phyloP scores from a whole-genome alignment of 1,140 invertebrate genomes.

The Calosoma granatense region DNA sequence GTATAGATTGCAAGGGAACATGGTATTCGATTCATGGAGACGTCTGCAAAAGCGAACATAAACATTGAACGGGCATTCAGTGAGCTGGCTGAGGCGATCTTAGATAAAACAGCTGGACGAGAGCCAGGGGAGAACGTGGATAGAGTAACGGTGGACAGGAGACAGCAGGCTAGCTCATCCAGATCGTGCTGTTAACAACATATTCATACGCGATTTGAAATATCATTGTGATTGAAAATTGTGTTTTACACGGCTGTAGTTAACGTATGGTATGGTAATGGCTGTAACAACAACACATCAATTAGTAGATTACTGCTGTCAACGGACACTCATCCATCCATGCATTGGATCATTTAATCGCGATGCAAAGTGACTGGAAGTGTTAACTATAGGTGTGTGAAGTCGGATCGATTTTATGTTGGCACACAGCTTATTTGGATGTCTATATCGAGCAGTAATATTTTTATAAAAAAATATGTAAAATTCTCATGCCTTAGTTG shows the following conservation, averaged over 20 bases:
- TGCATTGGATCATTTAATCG: too few species aligned
- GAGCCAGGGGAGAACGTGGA: constrained; percentile 56
- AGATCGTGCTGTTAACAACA: constrained; percentile 23
- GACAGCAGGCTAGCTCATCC: constrained; percentile 36
- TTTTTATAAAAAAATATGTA: not conserved
- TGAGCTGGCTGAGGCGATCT: constrained; percentile 91
- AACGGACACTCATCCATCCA: too few species aligned
- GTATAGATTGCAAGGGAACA: constrained; percentile 93
- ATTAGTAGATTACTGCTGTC: too few species aligned
- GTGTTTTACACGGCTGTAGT: constrained; percentile 1
- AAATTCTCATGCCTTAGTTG: not conserved
- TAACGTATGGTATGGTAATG: not conserved
- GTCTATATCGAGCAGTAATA: constrained; percentile 4
- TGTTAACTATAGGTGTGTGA: constrained; percentile 4
- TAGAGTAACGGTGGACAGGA: constrained; percentile 52
- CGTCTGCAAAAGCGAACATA: constrained; percentile 95
- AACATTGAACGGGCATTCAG: constrained; percentile 97
- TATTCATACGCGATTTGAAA: not conserved
- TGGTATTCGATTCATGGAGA: constrained; percentile 97
- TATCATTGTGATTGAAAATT: not conserved
- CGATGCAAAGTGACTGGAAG: too few species aligned
- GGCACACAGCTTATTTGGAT: constrained; percentile 2
- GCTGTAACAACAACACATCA: too few species aligned
- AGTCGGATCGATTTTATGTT: not conserved
- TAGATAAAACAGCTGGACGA: constrained; percentile 69